Base-by-base conservation (phyloP, 2,888 invertebrate species). In the Thymelicus acteon region DNA sequence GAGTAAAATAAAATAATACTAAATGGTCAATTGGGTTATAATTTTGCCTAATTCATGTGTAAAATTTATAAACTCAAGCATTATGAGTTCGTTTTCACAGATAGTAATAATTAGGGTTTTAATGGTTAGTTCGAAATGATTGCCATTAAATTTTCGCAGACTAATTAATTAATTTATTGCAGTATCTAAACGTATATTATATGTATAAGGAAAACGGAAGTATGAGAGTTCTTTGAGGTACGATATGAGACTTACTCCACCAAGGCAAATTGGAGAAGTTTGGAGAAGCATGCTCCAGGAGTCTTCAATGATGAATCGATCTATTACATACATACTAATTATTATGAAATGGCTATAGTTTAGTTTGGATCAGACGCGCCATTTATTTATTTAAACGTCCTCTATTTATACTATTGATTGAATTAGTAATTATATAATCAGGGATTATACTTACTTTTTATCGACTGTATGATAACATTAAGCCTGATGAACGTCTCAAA, bases 401-500 rank as follows among this genome's bases (percentile, higher is more conserved):
- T 68, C 40, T 31, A 13, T 61, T 68, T 39, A 10, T 24, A 58
- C 63, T 69, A 63, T 69, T 39, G 47, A 63, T 69, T 58, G 57
- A 60, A 60, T 68, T 62, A 68, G 61, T 48, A 69, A 63, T 58
- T 58, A 69, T 68, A 68, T 62, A 62, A 68, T 68, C 62, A 62
- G 52, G 61, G 67, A 69, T 67, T 57, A 69, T 69, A 69, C 68
- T 69, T 69, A 69, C 68, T 69, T 69, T 63, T 69, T 69, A 69
- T 49, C 48, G 69, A 69, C 63, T 68, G 68, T 57, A 68, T 31
- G 67, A 49, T 62, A 68, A 68, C 68, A 68, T 62, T 57, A 68
- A 68, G 68, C 68, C 68, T 68, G 68, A 37, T 68, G 68, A 68
- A 68, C 61, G 68, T 68, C 68, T 69, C 68, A 68, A 68, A 68